phyloP scores from a whole-genome alignment of 2,888 invertebrate species.

The Phalera bucephala region DNA sequence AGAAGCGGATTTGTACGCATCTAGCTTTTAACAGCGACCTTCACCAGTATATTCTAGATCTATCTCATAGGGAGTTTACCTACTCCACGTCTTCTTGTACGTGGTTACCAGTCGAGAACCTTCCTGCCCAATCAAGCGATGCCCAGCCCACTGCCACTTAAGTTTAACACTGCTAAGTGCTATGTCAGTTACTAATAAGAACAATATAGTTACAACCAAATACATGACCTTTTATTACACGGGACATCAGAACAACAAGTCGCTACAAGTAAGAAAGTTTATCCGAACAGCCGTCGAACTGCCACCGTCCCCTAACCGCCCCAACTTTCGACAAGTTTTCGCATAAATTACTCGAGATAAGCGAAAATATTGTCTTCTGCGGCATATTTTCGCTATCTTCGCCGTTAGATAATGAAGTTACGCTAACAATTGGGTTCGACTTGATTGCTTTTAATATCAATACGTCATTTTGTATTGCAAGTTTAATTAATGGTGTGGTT shows the following conservation, averaged over 20 bases:
- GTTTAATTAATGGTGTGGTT: conserved; percentile 23
- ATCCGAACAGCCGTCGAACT: conserved; percentile 67
- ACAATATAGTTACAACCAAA: too few species aligned
- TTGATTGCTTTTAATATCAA: conserved; percentile 49
- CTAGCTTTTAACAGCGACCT: too few species aligned
- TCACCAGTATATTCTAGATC: too few species aligned
- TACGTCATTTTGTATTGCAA: conserved; percentile 36
- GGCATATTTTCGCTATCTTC: conserved; percentile 70
- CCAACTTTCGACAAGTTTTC: conserved; percentile 69
- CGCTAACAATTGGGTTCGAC: conserved; percentile 58
- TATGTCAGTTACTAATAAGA: too few species aligned
- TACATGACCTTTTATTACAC: too few species aligned
- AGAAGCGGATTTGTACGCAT: too few species aligned
- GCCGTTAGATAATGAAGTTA: conserved; percentile 60
- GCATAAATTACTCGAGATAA: conserved; percentile 79
- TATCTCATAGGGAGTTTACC: too few species aligned
- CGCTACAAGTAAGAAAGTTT: conserved; percentile 38
- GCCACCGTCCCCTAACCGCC: conserved; percentile 67
- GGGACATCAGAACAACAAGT: conserved; percentile 1
- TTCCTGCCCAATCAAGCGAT: too few species aligned
- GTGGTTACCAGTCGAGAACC: too few species aligned
- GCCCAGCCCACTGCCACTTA: too few species aligned
- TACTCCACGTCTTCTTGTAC: too few species aligned
- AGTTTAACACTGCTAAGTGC: too few species aligned
- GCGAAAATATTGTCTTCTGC: conserved; percentile 78